These are phyloP conservation scores for Andricus quercusramuli DNA, from an alignment of 2,888 invertebrate species.

Conservation along the genomic window DNA sequence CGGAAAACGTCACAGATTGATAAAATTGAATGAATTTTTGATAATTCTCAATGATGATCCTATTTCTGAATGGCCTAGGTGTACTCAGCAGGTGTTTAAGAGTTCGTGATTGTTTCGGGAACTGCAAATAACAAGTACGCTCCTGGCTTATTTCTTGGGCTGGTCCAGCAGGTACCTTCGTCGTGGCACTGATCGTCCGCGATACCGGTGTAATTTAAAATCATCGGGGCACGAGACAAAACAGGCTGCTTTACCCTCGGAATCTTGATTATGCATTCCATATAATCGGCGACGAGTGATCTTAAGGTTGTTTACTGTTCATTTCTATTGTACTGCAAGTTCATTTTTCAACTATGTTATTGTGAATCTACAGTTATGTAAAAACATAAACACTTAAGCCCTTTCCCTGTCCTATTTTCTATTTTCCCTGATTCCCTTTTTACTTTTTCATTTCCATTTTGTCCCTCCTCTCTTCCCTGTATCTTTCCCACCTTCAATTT, in stretches of 20 bases:
- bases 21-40: no score
- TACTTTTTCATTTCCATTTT: no score
- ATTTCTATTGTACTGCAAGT: background rate
- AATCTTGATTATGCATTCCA: conserved; percentile 75
- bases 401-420: no score
- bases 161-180: conserved; percentile 66
- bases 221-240: conserved; percentile 72
- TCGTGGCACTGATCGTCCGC: conserved; percentile 70
- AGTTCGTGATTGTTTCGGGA: background rate
- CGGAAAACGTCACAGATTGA: no score
- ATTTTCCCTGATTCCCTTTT: no score
- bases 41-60: no score
- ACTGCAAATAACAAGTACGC: background rate
- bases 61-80: no score
- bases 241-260: conserved; percentile 67
- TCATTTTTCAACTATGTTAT: background rate
- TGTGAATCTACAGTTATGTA: background rate
- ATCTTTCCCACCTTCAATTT: no score
- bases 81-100: background rate
- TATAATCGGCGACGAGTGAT: conserved; percentile 8
- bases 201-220: conserved; percentile 74
- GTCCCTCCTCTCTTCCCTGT: no score
- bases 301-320: background rate
- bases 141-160: conserved; percentile 28
- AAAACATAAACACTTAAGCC: background rate